A percentile compares a stretch with the other conserved stretches of the same genome.
Evolutionary conservation across 2,888 invertebrate genomes (phyloP).

Genomic region (Calameuta idolon): DNA sequence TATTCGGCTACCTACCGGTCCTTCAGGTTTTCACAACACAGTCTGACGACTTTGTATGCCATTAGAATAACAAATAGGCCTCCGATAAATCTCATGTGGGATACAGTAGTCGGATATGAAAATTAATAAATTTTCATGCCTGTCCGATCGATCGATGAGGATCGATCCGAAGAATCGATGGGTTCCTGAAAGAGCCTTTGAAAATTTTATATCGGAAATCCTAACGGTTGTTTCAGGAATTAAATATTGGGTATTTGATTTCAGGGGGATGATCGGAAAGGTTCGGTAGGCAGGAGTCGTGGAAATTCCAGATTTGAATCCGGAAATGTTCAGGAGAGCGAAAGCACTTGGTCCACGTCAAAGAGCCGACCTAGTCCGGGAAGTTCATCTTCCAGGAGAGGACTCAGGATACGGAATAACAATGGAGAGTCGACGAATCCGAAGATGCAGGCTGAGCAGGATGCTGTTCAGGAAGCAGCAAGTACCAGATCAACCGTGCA

Average conservation of each 20-base stretch:
- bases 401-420: background rate
- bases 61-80: background rate
- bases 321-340: constrained; percentile 22
- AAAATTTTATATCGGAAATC: background rate
- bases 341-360: constrained; percentile 25
- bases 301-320: constrained; percentile 48
- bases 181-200: background rate
- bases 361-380: constrained; percentile 27
- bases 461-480: background rate
- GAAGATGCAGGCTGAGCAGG: background rate
- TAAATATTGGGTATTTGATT: constrained; percentile 20
- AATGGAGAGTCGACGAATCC: background rate
- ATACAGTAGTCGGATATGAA: background rate
- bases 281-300: constrained; percentile 39
- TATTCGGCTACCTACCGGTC: background rate
- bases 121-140: background rate
- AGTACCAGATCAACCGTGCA: background rate
- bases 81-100: background rate
- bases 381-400: background rate
- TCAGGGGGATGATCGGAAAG: constrained; percentile 48
- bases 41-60: background rate
- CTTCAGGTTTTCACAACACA: background rate
- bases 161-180: background rate
- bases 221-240: background rate
- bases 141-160: too few species aligned